Evolutionary conservation across 2,797 vertebrate species (phyloP).

Genomic region (Sebastolobus altivelis): DNA sequence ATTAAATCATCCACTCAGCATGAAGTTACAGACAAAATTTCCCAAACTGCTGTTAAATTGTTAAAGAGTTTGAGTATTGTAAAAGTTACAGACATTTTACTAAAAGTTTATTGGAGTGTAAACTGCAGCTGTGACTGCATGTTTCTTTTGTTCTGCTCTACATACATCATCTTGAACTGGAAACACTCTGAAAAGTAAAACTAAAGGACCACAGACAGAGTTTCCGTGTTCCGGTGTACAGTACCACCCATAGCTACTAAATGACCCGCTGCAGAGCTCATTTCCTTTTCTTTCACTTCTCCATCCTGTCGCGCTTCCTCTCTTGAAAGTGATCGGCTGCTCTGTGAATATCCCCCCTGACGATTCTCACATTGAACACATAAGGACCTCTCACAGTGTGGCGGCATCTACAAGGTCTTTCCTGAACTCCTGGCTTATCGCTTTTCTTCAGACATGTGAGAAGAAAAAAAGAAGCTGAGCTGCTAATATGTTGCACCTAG

Average conservation of each 20-base stretch:
- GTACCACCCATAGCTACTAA: not conserved
- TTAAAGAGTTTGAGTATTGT: too few species aligned
- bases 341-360: too few species aligned
- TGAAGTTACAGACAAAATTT: not conserved
- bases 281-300: slow-evolving; percentile 47
- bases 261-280: slow-evolving; percentile 3
- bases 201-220: not conserved
- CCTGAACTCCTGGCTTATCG: not conserved
- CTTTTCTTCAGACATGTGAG: not conserved
- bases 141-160: not conserved
- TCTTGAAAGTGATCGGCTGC: slow-evolving; percentile 10
- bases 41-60: not conserved
- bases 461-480: not conserved
- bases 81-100: too few species aligned
- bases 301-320: slow-evolving; percentile 52
- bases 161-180: not conserved
- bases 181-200: slow-evolving; percentile 4
- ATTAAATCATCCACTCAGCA: too few species aligned
- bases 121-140: not conserved
- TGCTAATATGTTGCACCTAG: not conserved
- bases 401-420: not conserved
- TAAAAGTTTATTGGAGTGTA: not conserved
- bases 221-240: not conserved
- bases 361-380: not conserved
- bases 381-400: not conserved